These are phyloP conservation scores for Dendrocopos noguchii DNA, from an alignment of 2,113 vertebrate genomes.

Conservation along the genomic window DNA sequence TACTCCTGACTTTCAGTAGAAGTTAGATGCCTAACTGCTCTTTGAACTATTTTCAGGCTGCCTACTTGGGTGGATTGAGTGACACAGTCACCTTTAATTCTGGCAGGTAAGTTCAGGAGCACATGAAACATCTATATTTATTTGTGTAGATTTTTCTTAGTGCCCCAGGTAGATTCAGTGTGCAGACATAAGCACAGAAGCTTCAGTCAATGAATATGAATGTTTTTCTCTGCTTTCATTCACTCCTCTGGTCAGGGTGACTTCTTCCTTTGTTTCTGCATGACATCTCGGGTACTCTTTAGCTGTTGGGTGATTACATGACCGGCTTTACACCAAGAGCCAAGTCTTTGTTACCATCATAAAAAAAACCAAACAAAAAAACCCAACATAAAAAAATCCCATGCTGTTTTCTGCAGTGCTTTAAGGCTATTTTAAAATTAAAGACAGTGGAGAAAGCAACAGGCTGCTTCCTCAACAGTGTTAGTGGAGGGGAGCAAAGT, in stretches of 20 bases:
- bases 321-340: neutral
- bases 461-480: conserved; percentile 11
- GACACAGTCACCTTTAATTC: neutral
- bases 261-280: neutral
- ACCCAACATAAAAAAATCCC: neutral
- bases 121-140: neutral
- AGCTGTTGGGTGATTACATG: neutral
- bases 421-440: conserved; percentile 10
- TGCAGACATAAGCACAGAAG: neutral
- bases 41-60: neutral
- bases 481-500: accelerated
- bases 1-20: neutral
- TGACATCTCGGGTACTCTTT: neutral
- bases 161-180: neutral
- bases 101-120: neutral
- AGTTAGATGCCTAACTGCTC: neutral
- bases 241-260: neutral
- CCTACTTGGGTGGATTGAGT: neutral
- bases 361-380: neutral
- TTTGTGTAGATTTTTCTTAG: neutral
- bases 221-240: neutral
- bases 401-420: neutral
- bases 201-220: neutral
- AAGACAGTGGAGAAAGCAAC: neutral
- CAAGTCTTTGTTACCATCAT: neutral